Evolutionary conservation across 2,888 invertebrate species (phyloP), one percentile per base, ranked within the genome.

Genomic region (Drosophila meridionalis): DNA sequence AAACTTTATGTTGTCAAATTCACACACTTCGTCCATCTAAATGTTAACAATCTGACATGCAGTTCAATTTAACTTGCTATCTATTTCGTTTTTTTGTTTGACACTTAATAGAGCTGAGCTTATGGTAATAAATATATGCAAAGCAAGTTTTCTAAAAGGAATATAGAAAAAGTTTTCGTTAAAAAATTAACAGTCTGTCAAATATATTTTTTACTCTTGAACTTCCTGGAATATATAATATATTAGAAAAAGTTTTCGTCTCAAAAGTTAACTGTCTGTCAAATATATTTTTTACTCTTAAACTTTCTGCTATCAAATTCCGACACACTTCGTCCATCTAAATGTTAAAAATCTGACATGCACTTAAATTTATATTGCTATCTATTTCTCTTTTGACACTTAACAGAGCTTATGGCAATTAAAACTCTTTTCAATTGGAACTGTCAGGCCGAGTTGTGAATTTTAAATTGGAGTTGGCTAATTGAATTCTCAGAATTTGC

Each of bases 381-480:
- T 34, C 34, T 52, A 26, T 36, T 52, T 11, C 32, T 0, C 0
- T 36, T 12, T 47, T 38, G 14, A 32, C 36, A 40, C 42, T 8
- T 42, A 20, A 7, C 8, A 4, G 42, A 9, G 57, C 45, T 34
- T 26, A 14, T 58, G 3, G 58, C 45, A 66, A 67, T 67, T 53
- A 47, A 56, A 50, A 11, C 32, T 36, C 69, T 30, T 56, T 48
- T 43, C 56, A 68, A 38, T 40, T 40, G 20, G 34, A 28, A 38
- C 45, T 66, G 42, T 32, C 42, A 43, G 34, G n/a, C 4, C 30
- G 34, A 30, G 42, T 56, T 48, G 32, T 12, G 26, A 69, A 38
- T 38, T 12, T 20, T n/a, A 20, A 57, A 43, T 55, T 69, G 36
- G 42, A 7, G 56, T 14, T 14, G 57, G 69, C 53, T 67, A 73